Evolutionary conservation across 2,888 invertebrate species (phyloP).

Genomic region (Epinotia bilunana): DNA sequence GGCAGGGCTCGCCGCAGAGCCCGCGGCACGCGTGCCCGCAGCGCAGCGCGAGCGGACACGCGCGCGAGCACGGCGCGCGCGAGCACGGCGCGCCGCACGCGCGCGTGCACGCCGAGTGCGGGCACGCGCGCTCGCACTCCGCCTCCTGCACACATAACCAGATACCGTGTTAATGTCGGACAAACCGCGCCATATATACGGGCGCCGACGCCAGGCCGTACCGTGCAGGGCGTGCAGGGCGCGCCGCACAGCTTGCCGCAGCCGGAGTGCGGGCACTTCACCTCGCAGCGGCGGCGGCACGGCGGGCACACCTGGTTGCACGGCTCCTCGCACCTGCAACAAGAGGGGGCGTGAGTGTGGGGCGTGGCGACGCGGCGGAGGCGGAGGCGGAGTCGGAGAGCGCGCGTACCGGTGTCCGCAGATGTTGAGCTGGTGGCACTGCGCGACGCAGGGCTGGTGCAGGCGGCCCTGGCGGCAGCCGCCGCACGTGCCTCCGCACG

Average conservation of each 20-base stretch:
- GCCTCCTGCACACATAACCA: constrained; percentile 59
- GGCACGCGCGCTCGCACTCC: constrained; percentile 71
- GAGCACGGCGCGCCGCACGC: constrained; percentile 78
- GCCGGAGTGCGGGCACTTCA: constrained; percentile 79
- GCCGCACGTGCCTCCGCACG: constrained; percentile 82
- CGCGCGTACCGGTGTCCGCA: constrained; percentile 25
- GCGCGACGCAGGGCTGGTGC: constrained; percentile 82
- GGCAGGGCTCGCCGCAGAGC: constrained; percentile 89
- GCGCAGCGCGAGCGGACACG: constrained; percentile 64
- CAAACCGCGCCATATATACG: background rate
- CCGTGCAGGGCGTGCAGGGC: constrained; percentile 79
- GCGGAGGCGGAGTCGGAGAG: background rate
- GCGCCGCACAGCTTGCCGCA: constrained; percentile 80
- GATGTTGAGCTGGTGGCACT: constrained; percentile 71
- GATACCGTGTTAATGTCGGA: background rate
- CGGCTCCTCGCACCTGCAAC: constrained; percentile 76
- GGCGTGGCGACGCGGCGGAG: background rate
- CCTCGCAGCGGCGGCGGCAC: constrained; percentile 77
- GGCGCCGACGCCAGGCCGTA: constrained; percentile 4
- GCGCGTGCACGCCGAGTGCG: constrained; percentile 76
- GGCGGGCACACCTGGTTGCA: constrained; percentile 85
- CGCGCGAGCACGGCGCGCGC: constrained; percentile 71
- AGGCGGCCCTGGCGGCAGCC: constrained; percentile 85
- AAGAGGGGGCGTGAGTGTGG: background rate
- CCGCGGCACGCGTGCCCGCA: constrained; percentile 88